These are phyloP conservation scores for Zaprionus obscuricornis DNA, from an alignment of 2,888 invertebrate genomes.

Conservation along the genomic window DNA sequence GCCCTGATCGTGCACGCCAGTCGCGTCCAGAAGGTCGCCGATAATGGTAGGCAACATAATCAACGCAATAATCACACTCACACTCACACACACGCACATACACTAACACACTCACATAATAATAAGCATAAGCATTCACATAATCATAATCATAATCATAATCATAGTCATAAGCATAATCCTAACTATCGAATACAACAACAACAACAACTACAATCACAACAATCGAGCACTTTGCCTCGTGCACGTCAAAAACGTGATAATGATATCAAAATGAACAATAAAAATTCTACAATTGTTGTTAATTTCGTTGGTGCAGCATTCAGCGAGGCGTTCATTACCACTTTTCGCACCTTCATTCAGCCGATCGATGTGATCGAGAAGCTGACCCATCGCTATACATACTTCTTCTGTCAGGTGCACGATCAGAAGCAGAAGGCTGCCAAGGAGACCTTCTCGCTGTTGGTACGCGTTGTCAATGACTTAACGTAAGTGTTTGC, in stretches of 20 bases:
- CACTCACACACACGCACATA: background rate
- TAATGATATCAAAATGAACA: conserved; percentile 8
- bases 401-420: conserved; percentile 88
- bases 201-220: background rate
- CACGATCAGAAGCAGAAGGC: conserved; percentile 89
- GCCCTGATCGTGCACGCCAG: conserved; percentile 98
- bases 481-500: conserved; percentile 95
- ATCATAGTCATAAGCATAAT: conserved; percentile 6
- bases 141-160: conserved; percentile 3
- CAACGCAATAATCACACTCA: background rate
- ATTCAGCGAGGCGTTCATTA: conserved; percentile 95
- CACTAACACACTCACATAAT: background rate
- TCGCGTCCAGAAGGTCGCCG: conserved; percentile 90
- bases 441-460: conserved; percentile 93
- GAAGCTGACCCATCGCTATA: conserved; percentile 89
- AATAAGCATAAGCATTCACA: conserved; percentile 3
- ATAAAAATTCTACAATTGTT: conserved; percentile 35
- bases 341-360: conserved; percentile 98
- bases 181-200: background rate
- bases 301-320: conserved; percentile 69
- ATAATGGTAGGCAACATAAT: conserved; percentile 79
- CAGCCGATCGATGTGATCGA: conserved; percentile 92
- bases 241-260: conserved; percentile 23
- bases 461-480: conserved; percentile 96
- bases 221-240: conserved; percentile 18